Evolutionary conservation across 2,888 invertebrate genomes (phyloP).

Genomic region (Caenorhabditis imperialis): DNA sequence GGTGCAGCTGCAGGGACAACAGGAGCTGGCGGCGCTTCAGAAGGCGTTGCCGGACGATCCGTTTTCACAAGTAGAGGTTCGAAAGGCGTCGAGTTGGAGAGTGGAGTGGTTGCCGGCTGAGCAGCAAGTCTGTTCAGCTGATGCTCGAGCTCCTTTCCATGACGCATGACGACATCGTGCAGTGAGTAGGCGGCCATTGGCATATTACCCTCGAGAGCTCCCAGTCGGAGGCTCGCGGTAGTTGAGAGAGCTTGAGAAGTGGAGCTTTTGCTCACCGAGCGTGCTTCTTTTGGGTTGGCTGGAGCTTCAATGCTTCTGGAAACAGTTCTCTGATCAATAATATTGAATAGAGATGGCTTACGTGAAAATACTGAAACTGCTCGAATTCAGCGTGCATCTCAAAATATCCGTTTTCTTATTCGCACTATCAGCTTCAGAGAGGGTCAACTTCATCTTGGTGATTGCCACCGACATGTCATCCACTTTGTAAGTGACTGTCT

Average conservation of each 20-base stretch:
- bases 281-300: constrained; percentile 10
- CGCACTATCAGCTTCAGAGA: constrained; percentile 44
- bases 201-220: constrained; percentile 85
- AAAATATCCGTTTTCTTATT: constrained; percentile 52
- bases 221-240: constrained; percentile 51
- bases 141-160: constrained; percentile 69
- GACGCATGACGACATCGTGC: constrained; percentile 90
- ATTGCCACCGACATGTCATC: constrained; percentile 38
- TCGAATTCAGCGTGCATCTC: constrained; percentile 44
- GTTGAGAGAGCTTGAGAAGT: constrained; percentile 2
- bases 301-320: constrained; percentile 5
- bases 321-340: too few relatives aligned
- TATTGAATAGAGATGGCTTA: constrained; percentile 1
- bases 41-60: neutral
- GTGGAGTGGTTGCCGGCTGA: constrained; percentile 47
- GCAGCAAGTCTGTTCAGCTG: constrained; percentile 58
- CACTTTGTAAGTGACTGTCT: constrained; percentile 11
- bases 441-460: constrained; percentile 45
- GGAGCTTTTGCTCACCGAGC: neutral
- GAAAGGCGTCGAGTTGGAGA: constrained; percentile 18
- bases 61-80: constrained; percentile 9
- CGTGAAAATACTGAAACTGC: constrained; percentile 39
- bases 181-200: constrained; percentile 97
- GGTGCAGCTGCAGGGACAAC: neutral
- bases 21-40: neutral